Evolutionary conservation across 1,140 invertebrate genomes (phyloP).

Genomic region (Procambarus virginalis): DNA sequence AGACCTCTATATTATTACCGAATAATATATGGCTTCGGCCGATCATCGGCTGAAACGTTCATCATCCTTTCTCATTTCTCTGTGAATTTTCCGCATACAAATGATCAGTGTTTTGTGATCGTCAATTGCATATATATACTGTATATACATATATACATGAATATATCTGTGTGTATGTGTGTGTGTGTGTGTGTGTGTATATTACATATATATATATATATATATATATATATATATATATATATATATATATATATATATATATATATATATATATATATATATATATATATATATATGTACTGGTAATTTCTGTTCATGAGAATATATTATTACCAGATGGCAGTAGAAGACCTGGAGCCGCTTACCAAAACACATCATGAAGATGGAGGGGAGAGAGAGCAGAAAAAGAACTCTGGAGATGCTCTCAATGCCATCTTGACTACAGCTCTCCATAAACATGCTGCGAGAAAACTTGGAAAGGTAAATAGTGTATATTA

Average conservation of each 20-base stretch:
- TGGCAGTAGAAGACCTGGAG: conserved; percentile 46
- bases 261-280: conserved; percentile 22
- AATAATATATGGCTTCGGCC: too few species aligned
- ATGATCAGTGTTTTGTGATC: too few species aligned
- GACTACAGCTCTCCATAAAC: conserved; percentile 34
- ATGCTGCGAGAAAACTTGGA: conserved; percentile 25
- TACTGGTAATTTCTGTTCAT: neutral
- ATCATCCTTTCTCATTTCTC: too few species aligned
- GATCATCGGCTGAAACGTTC: too few species aligned
- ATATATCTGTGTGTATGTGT: too few species aligned
- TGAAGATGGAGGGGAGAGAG: neutral
- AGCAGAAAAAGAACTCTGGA: neutral
- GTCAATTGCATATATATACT: too few species aligned
- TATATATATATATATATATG: conserved; percentile 17
- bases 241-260: conserved; percentile 19
- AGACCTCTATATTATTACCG: too few species aligned
- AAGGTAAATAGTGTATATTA: conserved; percentile 5
- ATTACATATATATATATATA: neutral
- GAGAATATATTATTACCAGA: neutral
- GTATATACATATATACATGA: too few species aligned
- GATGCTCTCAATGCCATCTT: conserved; percentile 10
- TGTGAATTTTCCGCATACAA: too few species aligned
- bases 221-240: conserved; percentile 26
- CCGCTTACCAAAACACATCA: conserved; percentile 27
- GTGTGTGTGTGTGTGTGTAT: too few species aligned